Conservation (phyloP, 64 coral and sea anemone genomes). For the Dendrophyllia cribrosa region DNA sequence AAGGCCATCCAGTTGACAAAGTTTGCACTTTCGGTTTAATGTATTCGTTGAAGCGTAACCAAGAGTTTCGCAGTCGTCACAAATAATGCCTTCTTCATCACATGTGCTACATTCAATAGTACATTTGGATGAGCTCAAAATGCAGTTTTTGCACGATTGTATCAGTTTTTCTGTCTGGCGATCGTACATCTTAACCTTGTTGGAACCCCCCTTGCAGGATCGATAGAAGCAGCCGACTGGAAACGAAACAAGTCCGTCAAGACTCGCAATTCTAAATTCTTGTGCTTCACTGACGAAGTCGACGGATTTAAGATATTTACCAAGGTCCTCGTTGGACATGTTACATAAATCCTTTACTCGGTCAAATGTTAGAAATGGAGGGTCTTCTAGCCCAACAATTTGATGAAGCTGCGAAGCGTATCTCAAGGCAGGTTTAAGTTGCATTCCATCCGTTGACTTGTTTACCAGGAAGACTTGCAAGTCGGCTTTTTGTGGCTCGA, state of each 20-base stretch:
- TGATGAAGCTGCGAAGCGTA: neutral
- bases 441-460: conserved; percentile 27
- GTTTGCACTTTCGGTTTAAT: conserved; percentile 33
- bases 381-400: neutral
- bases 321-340: conserved; percentile 30
- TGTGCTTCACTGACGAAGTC: conserved; percentile 57
- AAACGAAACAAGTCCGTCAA: conserved; percentile 52
- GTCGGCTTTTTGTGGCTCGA: neutral
- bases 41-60: conserved; percentile 1
- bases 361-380: neutral
- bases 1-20: conserved; percentile 22
- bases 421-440: conserved; percentile 6
- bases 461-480: conserved; percentile 21
- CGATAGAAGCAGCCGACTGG: conserved; percentile 51
- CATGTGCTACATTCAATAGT: conserved; percentile 5
- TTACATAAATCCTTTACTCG: conserved; percentile 21
- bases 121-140: conserved; percentile 7
- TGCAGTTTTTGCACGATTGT: conserved; percentile 30
- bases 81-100: conserved; percentile 28
- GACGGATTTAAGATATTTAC: conserved; percentile 45
- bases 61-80: conserved; percentile 8
- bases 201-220: conserved; percentile 41
- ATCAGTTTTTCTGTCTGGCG: neutral
- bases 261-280: conserved; percentile 47
- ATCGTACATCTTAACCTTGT: conserved; percentile 32